Conservation (phyloP, 2,888 invertebrate species). For the Drosophila mayaguana region DNA sequence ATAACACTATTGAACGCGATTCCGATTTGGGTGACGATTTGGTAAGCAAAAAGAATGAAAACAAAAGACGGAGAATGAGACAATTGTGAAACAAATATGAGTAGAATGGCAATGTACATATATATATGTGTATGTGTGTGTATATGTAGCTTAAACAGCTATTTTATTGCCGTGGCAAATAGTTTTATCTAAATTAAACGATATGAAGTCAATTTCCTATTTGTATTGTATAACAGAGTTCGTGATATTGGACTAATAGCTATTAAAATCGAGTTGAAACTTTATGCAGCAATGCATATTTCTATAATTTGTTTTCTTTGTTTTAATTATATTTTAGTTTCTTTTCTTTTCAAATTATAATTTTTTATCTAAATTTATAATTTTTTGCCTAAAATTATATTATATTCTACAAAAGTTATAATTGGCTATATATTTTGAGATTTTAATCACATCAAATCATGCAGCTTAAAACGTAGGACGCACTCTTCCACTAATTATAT, state of each 20-base stretch:
- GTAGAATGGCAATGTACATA: neutral
- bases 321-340: neutral
- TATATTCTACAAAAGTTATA: no score
- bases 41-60: conserved; percentile 57
- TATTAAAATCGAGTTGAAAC: neutral
- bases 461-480: no score
- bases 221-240: conserved; percentile 2
- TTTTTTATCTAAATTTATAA: no score
- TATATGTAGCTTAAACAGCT: neutral
- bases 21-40: conserved; percentile 77
- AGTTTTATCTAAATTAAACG: conserved; percentile 8
- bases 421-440: neutral
- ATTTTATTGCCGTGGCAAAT: conserved; percentile 6
- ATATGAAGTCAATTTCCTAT: conserved; percentile 6
- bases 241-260: neutral
- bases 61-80: neutral
- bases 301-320: neutral
- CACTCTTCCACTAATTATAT: no score
- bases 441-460: neutral
- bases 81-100: neutral
- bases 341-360: no score
- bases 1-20: conserved; percentile 76
- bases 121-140: neutral
- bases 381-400: neutral
- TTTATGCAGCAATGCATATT: neutral